Conservation (phyloP, 2,797 vertebrate genomes). For the Odontamblyopus rebecca region DNA sequence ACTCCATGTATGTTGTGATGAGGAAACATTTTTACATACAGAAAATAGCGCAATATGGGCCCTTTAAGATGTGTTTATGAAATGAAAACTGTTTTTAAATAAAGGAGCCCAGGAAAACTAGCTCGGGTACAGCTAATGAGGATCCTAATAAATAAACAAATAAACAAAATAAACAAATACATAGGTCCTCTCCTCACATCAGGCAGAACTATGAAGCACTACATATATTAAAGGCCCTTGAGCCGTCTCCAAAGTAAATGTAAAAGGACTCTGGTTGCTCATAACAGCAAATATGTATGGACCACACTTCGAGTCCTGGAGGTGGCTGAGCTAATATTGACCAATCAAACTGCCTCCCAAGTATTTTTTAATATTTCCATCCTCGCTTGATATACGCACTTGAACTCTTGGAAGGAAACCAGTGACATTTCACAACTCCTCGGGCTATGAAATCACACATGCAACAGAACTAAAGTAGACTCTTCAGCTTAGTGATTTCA, state of each 20-base stretch:
- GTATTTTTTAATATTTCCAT: background rate
- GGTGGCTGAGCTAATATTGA: conserved; percentile 13
- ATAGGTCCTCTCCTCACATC: no score
- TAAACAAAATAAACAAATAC: no score
- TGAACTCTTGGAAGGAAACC: background rate
- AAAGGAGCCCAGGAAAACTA: no score
- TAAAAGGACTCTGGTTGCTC: conserved; percentile 7
- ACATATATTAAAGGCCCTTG: background rate
- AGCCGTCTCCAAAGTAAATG: conserved; percentile 6
- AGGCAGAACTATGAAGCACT: background rate
- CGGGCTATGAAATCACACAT: background rate
- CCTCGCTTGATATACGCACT: background rate
- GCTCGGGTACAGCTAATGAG: no score
- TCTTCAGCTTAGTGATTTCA: background rate
- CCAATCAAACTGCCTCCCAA: conserved; percentile 7
- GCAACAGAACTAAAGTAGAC: background rate
- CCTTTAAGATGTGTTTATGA: no score
- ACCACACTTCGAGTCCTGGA: conserved; percentile 7
- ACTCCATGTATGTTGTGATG: no score
- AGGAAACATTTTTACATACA: no score
- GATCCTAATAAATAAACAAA: no score
- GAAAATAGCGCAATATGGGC: no score
- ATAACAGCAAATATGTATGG: conserved; percentile 7
- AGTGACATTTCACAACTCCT: background rate
- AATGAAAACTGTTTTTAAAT: no score